Percentiles rank a stretch among this genome's conserved stretches.
Conservation (phyloP, 2,113 vertebrate genomes). For the Corydoras maculifer region DNA sequence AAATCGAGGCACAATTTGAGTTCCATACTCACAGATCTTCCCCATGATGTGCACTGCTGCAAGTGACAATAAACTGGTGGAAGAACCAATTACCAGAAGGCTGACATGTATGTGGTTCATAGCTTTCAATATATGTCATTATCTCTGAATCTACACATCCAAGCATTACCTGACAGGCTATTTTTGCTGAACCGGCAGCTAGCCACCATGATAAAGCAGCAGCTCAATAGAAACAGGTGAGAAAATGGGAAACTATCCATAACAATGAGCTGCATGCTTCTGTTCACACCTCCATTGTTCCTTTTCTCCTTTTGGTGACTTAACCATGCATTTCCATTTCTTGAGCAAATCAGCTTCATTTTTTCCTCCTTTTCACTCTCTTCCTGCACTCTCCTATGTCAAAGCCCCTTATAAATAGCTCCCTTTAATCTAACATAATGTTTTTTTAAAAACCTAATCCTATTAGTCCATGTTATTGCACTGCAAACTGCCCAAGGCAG, state of each 20-base stretch:
- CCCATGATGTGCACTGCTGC: too few species aligned
- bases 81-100: too few species aligned
- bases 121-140: neutral
- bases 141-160: too few species aligned
- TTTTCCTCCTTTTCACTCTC: neutral
- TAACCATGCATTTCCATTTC: constrained; percentile 42
- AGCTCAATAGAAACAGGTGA: constrained; percentile 30
- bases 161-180: constrained; percentile 39
- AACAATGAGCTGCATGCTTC: constrained; percentile 30
- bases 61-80: neutral
- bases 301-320: constrained; percentile 26
- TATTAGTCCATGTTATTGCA: constrained; percentile 53
- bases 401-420: constrained; percentile 47
- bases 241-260: constrained; percentile 41
- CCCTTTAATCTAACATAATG: constrained; percentile 63
- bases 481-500: constrained; percentile 60
- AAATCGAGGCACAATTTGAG: too few species aligned
- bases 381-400: neutral
- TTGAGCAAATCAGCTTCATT: constrained; percentile 30
- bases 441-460: constrained; percentile 68
- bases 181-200: constrained; percentile 39
- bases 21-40: too few species aligned
- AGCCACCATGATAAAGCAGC: constrained; percentile 40
- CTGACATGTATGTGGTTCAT: too few species aligned
- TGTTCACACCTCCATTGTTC: constrained; percentile 11